phyloP scores from a whole-genome alignment of 2,888 invertebrate genomes.

The Acanthosepion esculentum region DNA sequence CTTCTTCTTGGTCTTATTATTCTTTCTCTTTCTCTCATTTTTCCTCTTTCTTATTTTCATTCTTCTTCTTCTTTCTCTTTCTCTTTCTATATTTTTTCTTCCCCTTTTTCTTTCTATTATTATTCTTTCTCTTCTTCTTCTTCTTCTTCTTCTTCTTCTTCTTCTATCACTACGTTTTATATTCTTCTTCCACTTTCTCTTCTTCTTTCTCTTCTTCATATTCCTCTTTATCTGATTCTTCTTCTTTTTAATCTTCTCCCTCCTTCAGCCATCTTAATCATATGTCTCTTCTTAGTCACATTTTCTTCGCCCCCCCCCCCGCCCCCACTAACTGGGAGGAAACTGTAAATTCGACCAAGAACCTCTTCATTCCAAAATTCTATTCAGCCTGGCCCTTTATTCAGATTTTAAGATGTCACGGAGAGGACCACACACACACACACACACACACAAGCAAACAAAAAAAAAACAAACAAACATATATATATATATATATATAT shows the following conservation, averaged over 20 bases:
- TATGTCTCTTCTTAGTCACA: background rate
- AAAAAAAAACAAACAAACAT: no score
- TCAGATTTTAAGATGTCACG: no score
- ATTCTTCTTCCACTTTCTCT: background rate
- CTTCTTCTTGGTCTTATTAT: background rate
- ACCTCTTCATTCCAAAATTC: no score
- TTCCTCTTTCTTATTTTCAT: no score
- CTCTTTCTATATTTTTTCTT: no score
- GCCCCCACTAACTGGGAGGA: no score
- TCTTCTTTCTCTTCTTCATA: background rate
- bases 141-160: background rate
- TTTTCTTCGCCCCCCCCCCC: no score
- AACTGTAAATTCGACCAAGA: no score
- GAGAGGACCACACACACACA: no score
- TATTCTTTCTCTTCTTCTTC: background rate
- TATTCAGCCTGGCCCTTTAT: no score
- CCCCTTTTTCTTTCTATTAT: background rate
- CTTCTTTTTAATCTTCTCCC: background rate
- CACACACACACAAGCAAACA: no score
- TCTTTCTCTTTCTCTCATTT: background rate
- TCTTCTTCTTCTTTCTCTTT: background rate
- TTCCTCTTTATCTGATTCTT: background rate
- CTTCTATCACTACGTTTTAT: background rate
- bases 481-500: background rate
- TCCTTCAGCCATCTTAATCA: background rate